These are phyloP conservation scores for Sphecodes monilicornis DNA, from an alignment of 2,888 invertebrate species.

Conservation along the genomic window DNA sequence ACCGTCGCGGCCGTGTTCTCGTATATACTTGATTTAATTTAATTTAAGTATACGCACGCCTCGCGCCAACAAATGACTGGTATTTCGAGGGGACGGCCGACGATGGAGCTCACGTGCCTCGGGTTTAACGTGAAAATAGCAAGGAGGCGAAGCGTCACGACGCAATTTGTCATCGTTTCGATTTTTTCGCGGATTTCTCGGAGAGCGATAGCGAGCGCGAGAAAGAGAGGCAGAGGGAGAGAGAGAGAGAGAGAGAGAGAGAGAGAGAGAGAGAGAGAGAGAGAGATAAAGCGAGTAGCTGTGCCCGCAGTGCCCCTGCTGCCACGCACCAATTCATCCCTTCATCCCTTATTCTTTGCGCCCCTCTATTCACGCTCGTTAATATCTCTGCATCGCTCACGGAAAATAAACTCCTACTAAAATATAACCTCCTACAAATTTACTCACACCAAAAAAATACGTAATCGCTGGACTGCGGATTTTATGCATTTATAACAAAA, in stretches of 20 bases:
- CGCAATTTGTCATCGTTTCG: conserved; percentile 38
- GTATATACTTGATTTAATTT: conserved; percentile 58
- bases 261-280: neutral
- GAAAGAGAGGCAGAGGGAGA: neutral
- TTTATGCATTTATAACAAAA: too few species aligned
- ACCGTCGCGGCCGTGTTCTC: conserved; percentile 38
- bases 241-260: neutral
- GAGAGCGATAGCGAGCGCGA: too few species aligned
- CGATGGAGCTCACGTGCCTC: conserved; percentile 35
- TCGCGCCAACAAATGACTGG: conserved; percentile 12
- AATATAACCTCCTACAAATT: neutral
- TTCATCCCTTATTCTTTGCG: neutral
- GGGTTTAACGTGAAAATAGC: conserved; percentile 67
- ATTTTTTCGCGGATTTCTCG: conserved; percentile 9
- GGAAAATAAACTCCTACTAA: neutral
- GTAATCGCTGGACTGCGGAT: too few species aligned
- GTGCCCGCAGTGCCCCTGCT: neutral
- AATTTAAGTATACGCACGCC: conserved; percentile 52
- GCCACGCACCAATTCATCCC: conserved; percentile 1
- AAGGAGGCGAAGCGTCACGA: conserved; percentile 38
- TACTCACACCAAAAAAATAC: neutral
- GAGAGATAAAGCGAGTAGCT: neutral
- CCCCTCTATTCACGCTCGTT: neutral
- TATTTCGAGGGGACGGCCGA: conserved; percentile 20
- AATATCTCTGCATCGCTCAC: neutral